Evolutionary conservation across 2,797 vertebrate genomes (phyloP), one percentile per base, ranked within the genome.

Genomic region (Syngnathus acus): DNA sequence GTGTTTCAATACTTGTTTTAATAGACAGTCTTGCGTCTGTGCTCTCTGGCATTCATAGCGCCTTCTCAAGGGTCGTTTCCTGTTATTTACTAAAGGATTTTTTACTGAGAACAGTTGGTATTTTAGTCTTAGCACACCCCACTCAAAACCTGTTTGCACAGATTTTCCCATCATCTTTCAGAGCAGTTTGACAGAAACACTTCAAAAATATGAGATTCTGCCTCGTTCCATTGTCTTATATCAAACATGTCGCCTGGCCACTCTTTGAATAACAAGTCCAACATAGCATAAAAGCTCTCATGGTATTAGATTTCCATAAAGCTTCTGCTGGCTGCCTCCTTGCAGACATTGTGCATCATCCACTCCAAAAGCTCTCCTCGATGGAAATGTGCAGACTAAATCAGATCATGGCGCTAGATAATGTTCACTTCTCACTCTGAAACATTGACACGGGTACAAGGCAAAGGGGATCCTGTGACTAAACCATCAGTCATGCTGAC

Each of bases 81-180:
- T 77, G 82, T 83, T 87, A 86, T 87, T 86, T 85, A 87, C 84
- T 69, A 71, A 83, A 84, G 77, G 80, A 75, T 86, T 81, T 79
- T 48, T 84, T 79, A 70, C 74, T 54, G 78, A 81, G 81, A 84
- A 83, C 78, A 82, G 77, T 86, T 84, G 77, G 78, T 84, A 86
- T 89, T 88, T 89, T 83, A 87, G 83, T 84, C 84, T 88, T 82
- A 81, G 84, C 85, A 84, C 87, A 85, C 80, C 86, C 82, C 84
- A 86, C 87, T 88, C 86, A 84, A 86, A 86, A 86, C 84, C 84
- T 89, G 86, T 89, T 89, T 87, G 85, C 84, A 86, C 88, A 85
- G 87, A 89, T 88, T 87, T 79, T 83, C 77, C 81, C 83, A 82
- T 87, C 89, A 89, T 89, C 84, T 80, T 72, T 87, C 84, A 87